Evolutionary conservation across 2,113 vertebrate genomes (phyloP).

Genomic region (Solenodon paradoxus): DNA sequence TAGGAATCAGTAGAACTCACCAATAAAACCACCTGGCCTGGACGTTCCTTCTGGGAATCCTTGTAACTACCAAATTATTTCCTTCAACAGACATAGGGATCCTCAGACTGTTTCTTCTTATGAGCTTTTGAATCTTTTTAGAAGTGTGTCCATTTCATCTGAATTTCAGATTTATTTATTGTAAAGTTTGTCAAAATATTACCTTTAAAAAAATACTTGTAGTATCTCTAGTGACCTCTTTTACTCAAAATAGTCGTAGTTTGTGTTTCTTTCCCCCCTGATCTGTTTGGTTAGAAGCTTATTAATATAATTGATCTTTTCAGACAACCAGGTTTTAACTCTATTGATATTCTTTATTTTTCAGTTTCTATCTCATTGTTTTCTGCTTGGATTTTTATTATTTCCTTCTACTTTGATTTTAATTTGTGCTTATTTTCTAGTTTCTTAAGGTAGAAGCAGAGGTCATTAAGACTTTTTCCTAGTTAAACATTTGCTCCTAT

Average conservation of each 20-base stretch:
- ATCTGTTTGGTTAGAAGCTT: not conserved
- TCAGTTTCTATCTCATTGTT: not conserved
- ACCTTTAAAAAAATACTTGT: not conserved
- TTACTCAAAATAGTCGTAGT: not conserved
- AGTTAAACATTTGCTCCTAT: not conserved
- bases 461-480: not conserved
- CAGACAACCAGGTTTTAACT: not conserved
- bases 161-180: not conserved
- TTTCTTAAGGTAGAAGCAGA: not conserved
- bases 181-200: not conserved
- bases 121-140: not conserved
- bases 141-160: no score
- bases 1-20: not conserved
- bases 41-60: not conserved
- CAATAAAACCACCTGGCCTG: not conserved
- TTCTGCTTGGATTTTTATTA: not conserved
- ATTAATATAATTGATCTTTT: not conserved
- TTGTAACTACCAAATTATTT: not conserved
- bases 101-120: not conserved
- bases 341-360: not conserved
- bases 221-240: not conserved
- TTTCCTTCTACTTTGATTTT: not conserved
- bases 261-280: not conserved
- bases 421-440: not conserved
- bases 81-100: not conserved